Base-by-base conservation (phyloP, 2,797 vertebrate species). In the Tragopan temminckii region DNA sequence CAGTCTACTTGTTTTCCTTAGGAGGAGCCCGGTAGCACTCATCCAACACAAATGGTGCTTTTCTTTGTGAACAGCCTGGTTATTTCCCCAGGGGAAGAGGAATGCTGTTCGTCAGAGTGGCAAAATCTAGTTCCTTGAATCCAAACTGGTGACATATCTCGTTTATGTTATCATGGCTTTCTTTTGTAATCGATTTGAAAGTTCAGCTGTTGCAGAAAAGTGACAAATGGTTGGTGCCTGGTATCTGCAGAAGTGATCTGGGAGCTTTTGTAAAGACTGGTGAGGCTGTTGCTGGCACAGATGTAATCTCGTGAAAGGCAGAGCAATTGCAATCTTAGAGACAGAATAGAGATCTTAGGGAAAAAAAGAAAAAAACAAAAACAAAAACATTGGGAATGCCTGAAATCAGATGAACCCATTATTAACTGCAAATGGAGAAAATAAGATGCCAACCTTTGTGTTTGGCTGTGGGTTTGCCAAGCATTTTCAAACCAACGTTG, bases 151-250 rank as follows among this genome's bases (percentile, higher is more conserved):
- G 82, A 76, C 90, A 85, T 67, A 80, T 82, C 85, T 80, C 79
- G 42, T 91, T 95, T 89, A 48, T 25, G 82, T 94, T 85, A 82
- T 95, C 85, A 42, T n/a, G 50, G 23, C 36, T 71, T 87, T 55
- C 35, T 58, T 85, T 91, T 91, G 79, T 84, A 95, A 94, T 95
- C 19, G 10, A 85, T 93, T 68, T 93, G 85, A 91, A 91, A 93
- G 55, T 87, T 94, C 80, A 91, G 68, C 88, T 88, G 68, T 79
- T 89, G 59, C 71, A 91, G 79, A 81, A 68, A 89, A 84, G 85
- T 91, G 85, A 93, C 83, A 88, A 91, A 90, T 83, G 31, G 36
- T 77, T 52, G 36, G 53, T 80, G 48, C 40, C 53, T 4, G n/a
- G 16, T 80, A 67, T 93, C 83, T 93, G 61, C 78, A 63, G 67